These are phyloP conservation scores for Idaea aversata DNA, from an alignment of 2,888 invertebrate species.

Conservation along the genomic window DNA sequence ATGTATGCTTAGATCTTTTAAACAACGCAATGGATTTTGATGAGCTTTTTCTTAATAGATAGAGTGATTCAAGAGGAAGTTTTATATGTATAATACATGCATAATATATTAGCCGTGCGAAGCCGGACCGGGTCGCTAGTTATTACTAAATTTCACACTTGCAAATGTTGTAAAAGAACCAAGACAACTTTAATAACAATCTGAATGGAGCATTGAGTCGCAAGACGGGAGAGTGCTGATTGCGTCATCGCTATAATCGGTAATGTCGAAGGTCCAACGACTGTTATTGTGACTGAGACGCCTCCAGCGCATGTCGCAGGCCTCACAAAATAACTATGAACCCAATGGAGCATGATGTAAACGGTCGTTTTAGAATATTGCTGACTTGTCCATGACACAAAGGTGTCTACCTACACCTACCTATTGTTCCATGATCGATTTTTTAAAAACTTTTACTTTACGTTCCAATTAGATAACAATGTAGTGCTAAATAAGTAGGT, in stretches of 20 bases:
- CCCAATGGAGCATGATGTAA: constrained; percentile 47
- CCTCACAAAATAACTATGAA: constrained; percentile 21
- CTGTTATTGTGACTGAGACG: constrained; percentile 20
- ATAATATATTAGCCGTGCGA: no score
- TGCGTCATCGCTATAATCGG: constrained; percentile 74
- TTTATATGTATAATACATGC: no score
- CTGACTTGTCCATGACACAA: constrained; percentile 12
- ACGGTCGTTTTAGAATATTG: constrained; percentile 34
- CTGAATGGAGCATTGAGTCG: constrained; percentile 34
- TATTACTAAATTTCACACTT: constrained; percentile 5
- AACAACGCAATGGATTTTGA: no score
- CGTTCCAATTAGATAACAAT: no score
- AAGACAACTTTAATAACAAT: constrained; percentile 10
- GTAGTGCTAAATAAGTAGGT: background rate
- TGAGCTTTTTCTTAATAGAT: no score
- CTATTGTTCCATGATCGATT: no score
- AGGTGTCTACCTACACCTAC: no score
- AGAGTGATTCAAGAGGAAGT: no score
- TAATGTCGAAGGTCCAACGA: constrained; percentile 52
- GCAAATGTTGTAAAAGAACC: constrained; percentile 11
- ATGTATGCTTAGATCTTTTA: no score
- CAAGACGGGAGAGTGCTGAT: constrained; percentile 52
- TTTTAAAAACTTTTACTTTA: no score
- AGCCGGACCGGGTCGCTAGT: no score
- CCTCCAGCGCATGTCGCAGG: constrained; percentile 13